Conservation (phyloP, 2,113 vertebrate species). For the Columbina picui region DNA sequence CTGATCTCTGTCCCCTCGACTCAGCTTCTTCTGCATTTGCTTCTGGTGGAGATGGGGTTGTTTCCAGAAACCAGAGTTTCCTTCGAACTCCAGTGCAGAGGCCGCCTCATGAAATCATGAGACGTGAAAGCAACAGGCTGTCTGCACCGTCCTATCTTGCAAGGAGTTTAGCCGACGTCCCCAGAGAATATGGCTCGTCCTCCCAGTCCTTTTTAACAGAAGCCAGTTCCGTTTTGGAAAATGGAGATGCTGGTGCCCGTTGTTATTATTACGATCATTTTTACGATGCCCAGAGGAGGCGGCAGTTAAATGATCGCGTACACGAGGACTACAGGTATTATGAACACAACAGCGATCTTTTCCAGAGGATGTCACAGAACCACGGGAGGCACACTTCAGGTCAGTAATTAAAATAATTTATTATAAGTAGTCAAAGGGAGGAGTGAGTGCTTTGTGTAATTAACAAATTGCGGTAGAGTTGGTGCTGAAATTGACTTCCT, state of each 20-base stretch:
- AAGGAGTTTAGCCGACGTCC: slow-evolving; percentile 86
- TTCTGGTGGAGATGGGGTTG: slow-evolving; percentile 77
- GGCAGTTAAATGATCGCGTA: slow-evolving; percentile 81
- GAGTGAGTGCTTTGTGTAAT: not conserved
- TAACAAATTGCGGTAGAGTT: not conserved
- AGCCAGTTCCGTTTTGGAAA: slow-evolving; percentile 82
- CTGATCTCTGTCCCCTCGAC: slow-evolving; percentile 88
- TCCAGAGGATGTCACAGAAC: slow-evolving; percentile 88
- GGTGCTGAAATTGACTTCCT: not conserved
- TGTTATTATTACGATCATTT: slow-evolving; percentile 87
- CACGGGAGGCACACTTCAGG: slow-evolving; percentile 88
- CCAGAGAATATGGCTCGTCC: slow-evolving; percentile 88
- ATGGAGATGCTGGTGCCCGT: slow-evolving; percentile 83
- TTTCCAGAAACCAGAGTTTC: slow-evolving; percentile 89
- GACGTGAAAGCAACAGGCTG: slow-evolving; percentile 91
- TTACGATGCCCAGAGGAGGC: slow-evolving; percentile 85
- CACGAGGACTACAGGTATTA: slow-evolving; percentile 93
- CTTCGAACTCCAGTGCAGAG: slow-evolving; percentile 85
- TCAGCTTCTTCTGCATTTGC: slow-evolving; percentile 78
- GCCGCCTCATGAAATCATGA: slow-evolving; percentile 86
- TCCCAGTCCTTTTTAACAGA: slow-evolving; percentile 90
- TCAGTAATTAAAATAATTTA: slow-evolving; percentile 52
- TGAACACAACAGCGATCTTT: slow-evolving; percentile 87
- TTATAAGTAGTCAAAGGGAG: not conserved
- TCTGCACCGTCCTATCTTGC: slow-evolving; percentile 91